Conservation (phyloP, 2,113 vertebrate species). For the Zingel zingel region DNA sequence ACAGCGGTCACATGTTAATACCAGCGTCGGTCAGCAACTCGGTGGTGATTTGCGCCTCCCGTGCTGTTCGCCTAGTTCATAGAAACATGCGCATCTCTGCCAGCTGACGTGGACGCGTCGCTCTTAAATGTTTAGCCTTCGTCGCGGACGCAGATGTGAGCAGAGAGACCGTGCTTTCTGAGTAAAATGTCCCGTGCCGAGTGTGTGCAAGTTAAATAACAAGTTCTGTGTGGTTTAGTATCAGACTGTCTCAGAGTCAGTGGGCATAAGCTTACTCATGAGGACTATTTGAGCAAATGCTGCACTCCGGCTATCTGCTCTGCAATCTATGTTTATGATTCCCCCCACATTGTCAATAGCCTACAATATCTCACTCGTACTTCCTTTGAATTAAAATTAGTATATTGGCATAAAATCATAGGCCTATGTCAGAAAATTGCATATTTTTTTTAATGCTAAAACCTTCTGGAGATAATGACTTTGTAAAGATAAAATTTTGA, state of each 20-base stretch:
- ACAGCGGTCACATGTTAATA: constrained; percentile 57
- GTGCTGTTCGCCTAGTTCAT: neutral
- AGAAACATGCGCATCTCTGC: constrained; percentile 29
- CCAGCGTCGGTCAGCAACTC: constrained; percentile 30
- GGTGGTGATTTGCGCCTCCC: constrained; percentile 44
- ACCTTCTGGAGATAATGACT: neutral
- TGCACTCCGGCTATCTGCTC: neutral
- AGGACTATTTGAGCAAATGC: neutral
- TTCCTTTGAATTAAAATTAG: neutral
- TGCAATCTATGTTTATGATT: neutral
- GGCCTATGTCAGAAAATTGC: neutral
- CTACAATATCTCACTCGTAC: neutral
- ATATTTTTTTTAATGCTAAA: neutral
- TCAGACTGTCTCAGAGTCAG: neutral
- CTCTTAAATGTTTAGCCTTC: neutral
- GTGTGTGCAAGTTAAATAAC: neutral
- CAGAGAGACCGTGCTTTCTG: neutral
- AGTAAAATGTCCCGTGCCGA: neutral
- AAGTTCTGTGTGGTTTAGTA: neutral
- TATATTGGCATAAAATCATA: neutral
- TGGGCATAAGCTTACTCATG: neutral
- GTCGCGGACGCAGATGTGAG: constrained; percentile 12
- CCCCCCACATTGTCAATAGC: neutral
- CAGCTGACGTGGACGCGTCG: constrained; percentile 37
- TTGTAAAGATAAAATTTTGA: neutral